phyloP scores from a whole-genome alignment of 2,888 invertebrate genomes.

The Liposcelis brunnea region DNA sequence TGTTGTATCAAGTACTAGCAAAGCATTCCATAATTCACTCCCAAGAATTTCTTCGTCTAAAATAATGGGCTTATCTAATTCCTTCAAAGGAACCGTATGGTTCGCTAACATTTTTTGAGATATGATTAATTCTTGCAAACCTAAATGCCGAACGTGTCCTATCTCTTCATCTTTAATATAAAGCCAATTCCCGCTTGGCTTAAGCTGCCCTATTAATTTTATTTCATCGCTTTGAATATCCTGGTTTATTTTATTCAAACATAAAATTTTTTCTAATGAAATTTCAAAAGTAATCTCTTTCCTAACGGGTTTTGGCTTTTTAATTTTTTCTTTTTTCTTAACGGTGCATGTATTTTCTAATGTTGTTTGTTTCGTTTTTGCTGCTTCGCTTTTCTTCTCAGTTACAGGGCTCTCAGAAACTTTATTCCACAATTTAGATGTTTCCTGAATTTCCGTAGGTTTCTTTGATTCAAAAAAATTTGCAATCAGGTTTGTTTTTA shows the following conservation, averaged over 20 bases:
- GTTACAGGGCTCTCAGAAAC: no score
- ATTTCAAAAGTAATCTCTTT: not conserved
- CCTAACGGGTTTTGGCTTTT: not conserved
- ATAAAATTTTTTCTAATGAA: not conserved
- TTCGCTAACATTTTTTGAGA: constrained; percentile 14
- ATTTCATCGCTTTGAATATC: not conserved
- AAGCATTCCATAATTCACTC: constrained; percentile 9
- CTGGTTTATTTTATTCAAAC: not conserved
- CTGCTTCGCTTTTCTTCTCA: no score
- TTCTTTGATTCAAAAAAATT: no score
- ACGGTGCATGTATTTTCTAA: no score
- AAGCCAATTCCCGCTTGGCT: constrained; percentile 3
- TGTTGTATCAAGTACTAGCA: constrained; percentile 12
- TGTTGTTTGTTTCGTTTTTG: no score
- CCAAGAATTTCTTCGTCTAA: constrained; percentile 12
- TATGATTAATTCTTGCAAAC: constrained; percentile 16
- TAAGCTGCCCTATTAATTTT: constrained; percentile 2
- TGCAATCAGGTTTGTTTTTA: no score
- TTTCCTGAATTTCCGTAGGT: no score
- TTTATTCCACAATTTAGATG: no score
- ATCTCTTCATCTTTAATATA: not conserved
- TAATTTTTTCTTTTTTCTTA: not conserved
- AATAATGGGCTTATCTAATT: constrained; percentile 13
- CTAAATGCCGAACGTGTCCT: constrained; percentile 12
- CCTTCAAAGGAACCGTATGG: constrained; percentile 15